phyloP scores from a whole-genome alignment of 2,797 vertebrate genomes.

The Myotis myotis region DNA sequence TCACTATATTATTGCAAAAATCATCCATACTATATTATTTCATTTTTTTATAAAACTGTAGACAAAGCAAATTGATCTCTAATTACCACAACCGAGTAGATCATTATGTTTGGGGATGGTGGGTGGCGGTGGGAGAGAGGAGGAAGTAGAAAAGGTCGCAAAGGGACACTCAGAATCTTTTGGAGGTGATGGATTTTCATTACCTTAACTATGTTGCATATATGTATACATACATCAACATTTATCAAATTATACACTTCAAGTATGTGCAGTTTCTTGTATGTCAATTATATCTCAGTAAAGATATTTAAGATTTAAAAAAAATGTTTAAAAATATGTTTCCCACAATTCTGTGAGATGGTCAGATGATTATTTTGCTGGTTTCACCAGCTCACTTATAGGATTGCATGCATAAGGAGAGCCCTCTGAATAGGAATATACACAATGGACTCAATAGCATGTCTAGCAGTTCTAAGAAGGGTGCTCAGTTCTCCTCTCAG shows the following conservation, averaged over 20 bases:
- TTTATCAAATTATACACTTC: no score
- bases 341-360: background rate
- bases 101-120: background rate
- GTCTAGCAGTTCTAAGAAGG: background rate
- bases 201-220: no score
- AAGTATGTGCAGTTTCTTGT: background rate
- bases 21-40: background rate
- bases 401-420: background rate
- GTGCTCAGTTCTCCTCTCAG: background rate
- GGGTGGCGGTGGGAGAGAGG: background rate
- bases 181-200: no score
- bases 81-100: background rate
- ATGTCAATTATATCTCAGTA: background rate
- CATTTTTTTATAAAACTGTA: background rate
- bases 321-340: background rate
- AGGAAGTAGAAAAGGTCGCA: background rate
- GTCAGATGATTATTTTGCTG: background rate
- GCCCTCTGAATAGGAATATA: background rate
- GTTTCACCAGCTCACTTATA: background rate
- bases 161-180: background rate
- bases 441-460: accelerated
- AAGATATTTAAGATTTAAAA: background rate
- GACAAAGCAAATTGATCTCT: background rate
- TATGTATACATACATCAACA: no score
- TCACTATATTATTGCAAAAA: background rate